Percentiles rank a stretch among this genome's conserved stretches.
Conservation (phyloP, 53 echinoderm and acorn worm genomes). For the Mesocentrotus franciscanus region DNA sequence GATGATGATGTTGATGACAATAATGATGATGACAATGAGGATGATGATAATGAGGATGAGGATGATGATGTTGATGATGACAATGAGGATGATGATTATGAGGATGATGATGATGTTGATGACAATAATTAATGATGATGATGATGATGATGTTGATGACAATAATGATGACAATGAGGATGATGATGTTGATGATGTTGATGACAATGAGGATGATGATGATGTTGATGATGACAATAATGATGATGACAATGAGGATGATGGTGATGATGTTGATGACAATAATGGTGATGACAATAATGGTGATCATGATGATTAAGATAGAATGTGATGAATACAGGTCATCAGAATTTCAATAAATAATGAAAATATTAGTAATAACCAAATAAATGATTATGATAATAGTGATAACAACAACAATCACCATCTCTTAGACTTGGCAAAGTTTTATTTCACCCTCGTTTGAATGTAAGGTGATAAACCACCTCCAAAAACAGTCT, state of each 20-base stretch:
- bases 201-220: background rate
- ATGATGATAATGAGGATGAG: background rate
- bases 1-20: background rate
- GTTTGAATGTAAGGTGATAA: no score
- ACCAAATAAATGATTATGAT: background rate
- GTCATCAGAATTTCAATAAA: no score
- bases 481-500: no score
- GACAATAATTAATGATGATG: background rate
- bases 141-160: background rate
- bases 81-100: background rate
- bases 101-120: background rate
- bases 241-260: background rate
- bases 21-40: slow-evolving; percentile 12
- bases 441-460: no score
- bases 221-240: background rate
- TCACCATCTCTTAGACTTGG: background rate
- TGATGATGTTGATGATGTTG: background rate
- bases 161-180: background rate
- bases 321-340: background rate
- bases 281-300: background rate
- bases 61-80: background rate
- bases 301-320: background rate
- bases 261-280: background rate
- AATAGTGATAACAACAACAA: background rate
- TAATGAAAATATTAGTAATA: background rate